These are phyloP conservation scores for Aricia artaxerxes DNA, from an alignment of 2,888 invertebrate species.

Conservation along the genomic window DNA sequence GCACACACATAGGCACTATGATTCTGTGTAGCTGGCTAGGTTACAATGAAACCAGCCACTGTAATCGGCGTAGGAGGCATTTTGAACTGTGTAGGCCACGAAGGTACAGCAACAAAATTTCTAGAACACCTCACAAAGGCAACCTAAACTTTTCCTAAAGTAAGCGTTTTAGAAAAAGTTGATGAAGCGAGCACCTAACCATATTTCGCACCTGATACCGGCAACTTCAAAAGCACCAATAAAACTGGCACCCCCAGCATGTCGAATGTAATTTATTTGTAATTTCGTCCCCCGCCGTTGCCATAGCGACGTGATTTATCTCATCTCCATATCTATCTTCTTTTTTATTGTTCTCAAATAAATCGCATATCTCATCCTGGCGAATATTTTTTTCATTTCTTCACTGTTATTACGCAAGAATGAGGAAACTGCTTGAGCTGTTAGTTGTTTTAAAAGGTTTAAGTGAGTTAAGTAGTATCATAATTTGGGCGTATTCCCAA, in stretches of 20 bases:
- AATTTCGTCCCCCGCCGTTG: slow-evolving; percentile 56
- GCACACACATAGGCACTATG: too few species aligned
- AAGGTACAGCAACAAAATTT: too few species aligned
- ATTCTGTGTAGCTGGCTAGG: too few species aligned
- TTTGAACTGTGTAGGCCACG: too few species aligned
- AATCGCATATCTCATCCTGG: slow-evolving; percentile 16
- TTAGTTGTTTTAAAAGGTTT: background rate
- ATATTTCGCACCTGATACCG: slow-evolving; percentile 62
- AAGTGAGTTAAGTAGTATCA: background rate
- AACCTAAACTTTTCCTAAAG: background rate
- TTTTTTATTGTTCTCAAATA: slow-evolving; percentile 42
- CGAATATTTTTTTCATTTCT: slow-evolving; percentile 11
- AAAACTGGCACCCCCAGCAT: slow-evolving; percentile 48
- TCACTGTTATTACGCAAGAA: background rate
- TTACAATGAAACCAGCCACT: too few species aligned
- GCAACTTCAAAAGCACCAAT: slow-evolving; percentile 54
- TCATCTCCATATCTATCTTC: slow-evolving; percentile 43
- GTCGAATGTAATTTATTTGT: slow-evolving; percentile 62
- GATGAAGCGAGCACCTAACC: slow-evolving; percentile 34
- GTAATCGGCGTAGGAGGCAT: too few species aligned
- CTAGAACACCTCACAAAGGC: background rate
- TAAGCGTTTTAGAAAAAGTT: background rate
- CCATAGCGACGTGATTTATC: slow-evolving; percentile 57
- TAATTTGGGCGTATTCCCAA: background rate
- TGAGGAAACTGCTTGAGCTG: background rate